Evolutionary conservation across 2,113 vertebrate species (phyloP), one percentile per base, ranked within the genome.

Genomic region (Oncorhynchus masou): DNA sequence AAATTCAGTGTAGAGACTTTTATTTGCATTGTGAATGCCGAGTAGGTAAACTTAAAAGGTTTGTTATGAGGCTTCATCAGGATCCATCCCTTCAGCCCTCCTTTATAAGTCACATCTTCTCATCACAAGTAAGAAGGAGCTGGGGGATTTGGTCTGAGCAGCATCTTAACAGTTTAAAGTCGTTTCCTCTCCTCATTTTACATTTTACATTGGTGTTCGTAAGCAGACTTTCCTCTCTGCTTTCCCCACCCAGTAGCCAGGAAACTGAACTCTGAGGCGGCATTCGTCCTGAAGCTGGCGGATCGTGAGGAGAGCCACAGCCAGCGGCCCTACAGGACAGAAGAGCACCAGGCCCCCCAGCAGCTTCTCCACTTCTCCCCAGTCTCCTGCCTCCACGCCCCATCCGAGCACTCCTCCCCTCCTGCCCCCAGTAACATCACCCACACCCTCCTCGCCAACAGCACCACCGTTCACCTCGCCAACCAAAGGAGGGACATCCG

Each of bases 241-340:
- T n/a, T 64, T 5, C 49, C 68, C 3, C 1, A 39, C 66, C 22
- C 7, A 45, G 20, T 85, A 87, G 79, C 57, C 85, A 91, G 94
- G 79, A 94, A 92, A 79, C 87, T 85, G 27, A 94, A 87, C 25
- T 1, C 77, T 4, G 45, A 84, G 8, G 90, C 91, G 4, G 90
- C 91, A 68, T 84, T 74, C 77, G 11, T 84, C 70, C 81, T 45
- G 94, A 68, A 93, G 83, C 51, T 91, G 3, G 86, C 93, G 24
- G 93, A 93, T 1, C 90, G 89, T 75, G 94, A 92, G 64, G 89
- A 91, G 25, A 72, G 74, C 81, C 65, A 66, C 84, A 95, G 91
- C 27, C 87, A 92, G 81, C 91, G 90, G 73, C 85, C 88, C 59
- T 79, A 83, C 77, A 85, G 84, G 86, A 70, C 90, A 74, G 88